Conservation (phyloP, 2,888 invertebrate species). For the Cryptosula pallasiana region DNA sequence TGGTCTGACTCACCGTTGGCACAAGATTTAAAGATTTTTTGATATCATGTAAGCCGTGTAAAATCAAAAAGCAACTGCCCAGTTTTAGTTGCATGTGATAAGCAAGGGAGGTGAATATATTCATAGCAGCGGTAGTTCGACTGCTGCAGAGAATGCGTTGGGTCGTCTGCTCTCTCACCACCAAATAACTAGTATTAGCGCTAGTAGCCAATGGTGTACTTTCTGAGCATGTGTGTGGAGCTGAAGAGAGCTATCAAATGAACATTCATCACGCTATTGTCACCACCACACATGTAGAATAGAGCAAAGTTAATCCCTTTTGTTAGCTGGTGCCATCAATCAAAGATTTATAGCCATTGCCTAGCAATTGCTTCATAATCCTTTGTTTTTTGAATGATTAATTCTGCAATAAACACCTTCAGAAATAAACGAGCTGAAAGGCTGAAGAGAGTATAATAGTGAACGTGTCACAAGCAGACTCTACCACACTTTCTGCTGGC, state of each 20-base stretch:
- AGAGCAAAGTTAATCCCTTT: neutral
- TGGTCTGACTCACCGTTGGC: no score
- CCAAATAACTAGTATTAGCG: no score
- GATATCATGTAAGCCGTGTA: no score
- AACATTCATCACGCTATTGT: neutral
- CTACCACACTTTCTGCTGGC: neutral
- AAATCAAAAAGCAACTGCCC: no score
- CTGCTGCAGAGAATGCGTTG: no score
- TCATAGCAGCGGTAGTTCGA: no score
- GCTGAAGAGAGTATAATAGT: neutral
- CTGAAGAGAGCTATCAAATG: neutral
- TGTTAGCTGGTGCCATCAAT: neutral
- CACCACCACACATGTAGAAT: neutral
- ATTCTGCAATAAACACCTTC: neutral
- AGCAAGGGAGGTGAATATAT: no score
- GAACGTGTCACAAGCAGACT: neutral
- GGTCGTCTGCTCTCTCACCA: no score
- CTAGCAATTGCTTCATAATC: conserved; percentile 2
- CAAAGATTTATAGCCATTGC: neutral
- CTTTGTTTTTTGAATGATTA: conserved; percentile 2
- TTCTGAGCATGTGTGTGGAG: no score
- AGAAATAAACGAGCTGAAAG: neutral
- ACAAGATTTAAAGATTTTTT: no score
- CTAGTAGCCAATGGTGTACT: no score
- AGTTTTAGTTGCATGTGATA: no score